Base-by-base conservation (phyloP, 2,888 invertebrate species). In the Tiliacea citrago region DNA sequence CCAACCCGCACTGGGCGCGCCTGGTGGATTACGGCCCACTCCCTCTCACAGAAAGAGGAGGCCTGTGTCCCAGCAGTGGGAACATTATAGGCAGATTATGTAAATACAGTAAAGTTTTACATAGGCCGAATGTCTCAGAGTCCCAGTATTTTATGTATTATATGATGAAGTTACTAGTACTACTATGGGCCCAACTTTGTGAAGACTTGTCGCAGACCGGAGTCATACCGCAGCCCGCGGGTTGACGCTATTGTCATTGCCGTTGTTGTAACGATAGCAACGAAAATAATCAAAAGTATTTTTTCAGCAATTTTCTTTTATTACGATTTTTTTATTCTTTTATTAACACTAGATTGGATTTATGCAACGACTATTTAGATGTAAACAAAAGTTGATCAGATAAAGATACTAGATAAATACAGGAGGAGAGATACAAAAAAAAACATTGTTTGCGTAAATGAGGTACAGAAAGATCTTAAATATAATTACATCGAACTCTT, bases 251-350 rank as follows among this genome's bases (percentile, higher is more conserved):
- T 69, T 86, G 80, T 76, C 49, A 82, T 66, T 63, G 13, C 0
- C 0, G 16, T 66, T 29, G 29, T 29, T 29, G 86, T 85, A 84
- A 57, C 62, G 83, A 66, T 58, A 82, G 85, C 85, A 83, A 61
- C n/a, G 39, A 24, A 73, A 58, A 53, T 21, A 49, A 65, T 13
- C 18, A 29, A 24, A 24, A 10, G 1, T 3, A 0, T 24, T 63
- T 45, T 53, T 42, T 42, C 7, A 9, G 8, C 39, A 39, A 42
- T 42, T 9, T 42, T 51, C n/a, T 55, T 24, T 53, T 6, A 24
- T 42, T 42, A 42, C 6, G 42, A 6, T 1, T 6, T n/a, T n/a
- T 53, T 51, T 21, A n/a, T n/a, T 51, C 1, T 21, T 51, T 2
- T 51, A 2, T 9, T 51, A 0, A 13, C 51, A 21, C 35, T 49